Base-by-base conservation (phyloP, 2,888 invertebrate genomes). In the Acanthosepion esculentum region DNA sequence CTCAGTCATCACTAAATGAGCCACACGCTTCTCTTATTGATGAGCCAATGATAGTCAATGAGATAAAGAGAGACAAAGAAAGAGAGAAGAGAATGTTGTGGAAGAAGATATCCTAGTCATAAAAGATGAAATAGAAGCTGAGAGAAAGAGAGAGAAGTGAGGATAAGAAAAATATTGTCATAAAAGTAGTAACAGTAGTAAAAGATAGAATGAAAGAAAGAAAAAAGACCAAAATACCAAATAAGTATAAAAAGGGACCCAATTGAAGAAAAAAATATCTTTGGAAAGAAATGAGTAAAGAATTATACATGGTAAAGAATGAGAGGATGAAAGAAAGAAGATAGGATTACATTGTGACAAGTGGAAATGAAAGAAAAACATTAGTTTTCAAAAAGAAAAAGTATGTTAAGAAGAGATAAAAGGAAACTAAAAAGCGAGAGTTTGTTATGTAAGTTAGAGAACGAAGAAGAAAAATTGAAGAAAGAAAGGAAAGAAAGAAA, bases 131-230 rank as follows among this genome's bases (percentile, higher is more conserved):
- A 41, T 41, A 41, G 41, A 41, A 41, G 41, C 41, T 41, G 2
- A 41, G 41, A 41, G 41, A 41, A 41, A 41, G 41, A 41, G 41
- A 41, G 41, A 41, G 41, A 41, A 41, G 3, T 2, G 41, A 41
- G 41, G 1, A 41, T 41, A 41, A 41, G 3, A 41, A 41, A 41
- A 41, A 41, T 41, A 41, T 94, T 26, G 26, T 53, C 10, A 64
- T 23, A 92, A 93, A 53, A 94, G 53, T 78, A 29, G 26, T 91
- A 55, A 3, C 1, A 48, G 41, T 29, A 29, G 91, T 53, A 8
- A 94, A 94, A 91, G 92, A 93, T 78, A 91, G 91, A 50, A 94
- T 48, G 23, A 92, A 92, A n/a, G 15, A 78, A 33, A 33, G 78
- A 78, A 78, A 5, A 18, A n/a, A 15, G n/a, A 18, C n/a, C n/a